These are phyloP conservation scores for Crossaster papposus DNA, from an alignment of 53 echinoderm and acorn worm genomes.

Conservation along the genomic window DNA sequence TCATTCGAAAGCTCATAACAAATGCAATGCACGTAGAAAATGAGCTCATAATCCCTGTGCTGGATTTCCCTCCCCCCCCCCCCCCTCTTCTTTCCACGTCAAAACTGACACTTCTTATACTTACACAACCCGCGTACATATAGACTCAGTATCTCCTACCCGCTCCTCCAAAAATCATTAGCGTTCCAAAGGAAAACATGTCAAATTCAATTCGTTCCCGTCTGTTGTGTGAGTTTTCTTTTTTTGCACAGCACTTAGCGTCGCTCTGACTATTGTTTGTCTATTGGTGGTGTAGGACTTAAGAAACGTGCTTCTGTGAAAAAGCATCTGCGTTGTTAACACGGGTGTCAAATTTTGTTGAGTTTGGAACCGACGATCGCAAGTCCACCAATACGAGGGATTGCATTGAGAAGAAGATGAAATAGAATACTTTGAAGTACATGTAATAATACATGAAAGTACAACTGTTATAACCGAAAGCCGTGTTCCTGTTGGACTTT, in stretches of 20 bases:
- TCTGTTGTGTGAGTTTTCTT: not conserved
- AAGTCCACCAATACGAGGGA: not conserved
- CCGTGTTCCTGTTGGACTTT: too few species aligned
- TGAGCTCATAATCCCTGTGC: not conserved
- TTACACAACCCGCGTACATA: not conserved
- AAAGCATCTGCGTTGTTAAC: not conserved
- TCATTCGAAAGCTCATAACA: too few species aligned
- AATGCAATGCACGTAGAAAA: not conserved
- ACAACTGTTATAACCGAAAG: too few species aligned
- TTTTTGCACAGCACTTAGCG: not conserved
- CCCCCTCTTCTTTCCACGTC: not conserved
- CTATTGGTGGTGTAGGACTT: not conserved
- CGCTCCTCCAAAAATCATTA: slow-evolving; percentile 1
- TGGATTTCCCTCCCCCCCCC: not conserved
- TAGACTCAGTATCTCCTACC: slow-evolving; percentile 9
- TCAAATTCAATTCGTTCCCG: not conserved
- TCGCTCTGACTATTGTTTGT: not conserved
- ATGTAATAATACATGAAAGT: too few species aligned
- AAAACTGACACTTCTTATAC: not conserved
- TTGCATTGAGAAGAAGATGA: not conserved
- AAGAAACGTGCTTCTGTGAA: not conserved
- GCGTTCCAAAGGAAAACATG: not conserved
- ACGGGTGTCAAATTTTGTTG: not conserved
- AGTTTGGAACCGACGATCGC: not conserved
- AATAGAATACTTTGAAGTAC: too few species aligned